Evolutionary conservation across 2,113 vertebrate species (phyloP), one percentile per base, ranked within the genome.

Genomic region (Mastomys coucha): DNA sequence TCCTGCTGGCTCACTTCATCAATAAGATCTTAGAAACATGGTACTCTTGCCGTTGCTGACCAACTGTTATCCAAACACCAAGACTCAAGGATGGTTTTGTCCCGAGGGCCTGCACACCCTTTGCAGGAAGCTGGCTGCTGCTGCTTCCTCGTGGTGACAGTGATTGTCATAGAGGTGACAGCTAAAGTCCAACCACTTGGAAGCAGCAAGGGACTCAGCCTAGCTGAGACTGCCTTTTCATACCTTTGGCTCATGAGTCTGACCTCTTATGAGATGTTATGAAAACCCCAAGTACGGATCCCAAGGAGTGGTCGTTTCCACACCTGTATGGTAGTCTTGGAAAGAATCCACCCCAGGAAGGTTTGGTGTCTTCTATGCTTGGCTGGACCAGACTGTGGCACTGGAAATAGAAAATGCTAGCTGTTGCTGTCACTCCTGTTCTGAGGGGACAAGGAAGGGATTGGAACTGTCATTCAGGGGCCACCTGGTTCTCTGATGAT

Each of bases 141-240:
- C 42, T 3, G 8, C 0, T 80, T 36, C 89, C 81, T 67, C 51
- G 72, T 0, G 49, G 75, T 26, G 77, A 12, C 39, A 4, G 56
- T 0, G 5, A 51, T 45, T 39, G 69, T 69, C 76, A 58, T 0
- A 0, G 4, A 33, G 6, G 88, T 33, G 93, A 78, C 14, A 26
- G 26, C 12, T 0, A 20, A 39, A 0, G 0, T 67, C 80, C 0
- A 2, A 10, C 6, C n/a, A 19, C 92, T 93, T 53, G 72, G 89
- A 72, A 91, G 63, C 63, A 42, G 51, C 75, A 33, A 26, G 39
- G 26, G 0, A n/a, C 70, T 63, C 2, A 7, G 9, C 12, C 49
- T 39, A 1, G 0, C 31, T 11, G 1, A 8, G 65, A n/a, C 0
- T 36, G 63, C 45, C n/a, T 1, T 45, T 60, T 22, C 31, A 53